phyloP scores from a whole-genome alignment of 2,888 invertebrate genomes.

The Alentia gelatinosa region DNA sequence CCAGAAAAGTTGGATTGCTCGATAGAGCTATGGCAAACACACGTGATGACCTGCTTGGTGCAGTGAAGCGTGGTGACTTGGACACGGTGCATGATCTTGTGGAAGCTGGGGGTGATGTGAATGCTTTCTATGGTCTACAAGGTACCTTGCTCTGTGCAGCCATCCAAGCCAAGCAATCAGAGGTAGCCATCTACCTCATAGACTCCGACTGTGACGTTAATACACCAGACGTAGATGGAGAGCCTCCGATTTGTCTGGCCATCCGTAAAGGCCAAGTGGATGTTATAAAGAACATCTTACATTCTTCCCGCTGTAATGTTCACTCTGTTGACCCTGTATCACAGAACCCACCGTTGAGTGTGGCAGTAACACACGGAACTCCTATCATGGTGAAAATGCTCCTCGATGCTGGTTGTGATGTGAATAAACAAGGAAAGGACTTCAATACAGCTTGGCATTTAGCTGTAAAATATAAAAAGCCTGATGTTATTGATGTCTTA shows the following conservation, averaged over 20 bases:
- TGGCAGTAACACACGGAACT: slow-evolving; percentile 65
- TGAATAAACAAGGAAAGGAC: slow-evolving; percentile 63
- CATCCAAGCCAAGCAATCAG: slow-evolving; percentile 66
- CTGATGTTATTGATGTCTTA: neutral
- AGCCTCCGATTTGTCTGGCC: slow-evolving; percentile 69
- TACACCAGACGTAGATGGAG: slow-evolving; percentile 68
- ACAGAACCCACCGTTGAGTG: slow-evolving; percentile 67
- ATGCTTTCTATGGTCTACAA: slow-evolving; percentile 10
- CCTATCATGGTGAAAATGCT: slow-evolving; percentile 64
- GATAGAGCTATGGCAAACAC: too few relatives aligned
- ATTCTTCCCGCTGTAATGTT: neutral
- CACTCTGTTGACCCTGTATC: slow-evolving; percentile 67
- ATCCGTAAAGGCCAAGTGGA: slow-evolving; percentile 65
- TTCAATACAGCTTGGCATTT: slow-evolving; percentile 67
- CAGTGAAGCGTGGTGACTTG: slow-evolving; percentile 64
- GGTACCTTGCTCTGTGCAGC: slow-evolving; percentile 71
- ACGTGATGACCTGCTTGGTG: neutral
- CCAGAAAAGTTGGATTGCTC: too few relatives aligned
- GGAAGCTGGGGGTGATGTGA: slow-evolving; percentile 63
- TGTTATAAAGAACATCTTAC: neutral
- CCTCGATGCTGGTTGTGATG: slow-evolving; percentile 63
- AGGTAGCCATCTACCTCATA: slow-evolving; percentile 66
- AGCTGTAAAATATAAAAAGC: slow-evolving; percentile 57
- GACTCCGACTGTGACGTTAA: slow-evolving; percentile 70
- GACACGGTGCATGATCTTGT: slow-evolving; percentile 65